Conservation (phyloP, 2,113 vertebrate genomes). For the Malaclemys terrapin region DNA sequence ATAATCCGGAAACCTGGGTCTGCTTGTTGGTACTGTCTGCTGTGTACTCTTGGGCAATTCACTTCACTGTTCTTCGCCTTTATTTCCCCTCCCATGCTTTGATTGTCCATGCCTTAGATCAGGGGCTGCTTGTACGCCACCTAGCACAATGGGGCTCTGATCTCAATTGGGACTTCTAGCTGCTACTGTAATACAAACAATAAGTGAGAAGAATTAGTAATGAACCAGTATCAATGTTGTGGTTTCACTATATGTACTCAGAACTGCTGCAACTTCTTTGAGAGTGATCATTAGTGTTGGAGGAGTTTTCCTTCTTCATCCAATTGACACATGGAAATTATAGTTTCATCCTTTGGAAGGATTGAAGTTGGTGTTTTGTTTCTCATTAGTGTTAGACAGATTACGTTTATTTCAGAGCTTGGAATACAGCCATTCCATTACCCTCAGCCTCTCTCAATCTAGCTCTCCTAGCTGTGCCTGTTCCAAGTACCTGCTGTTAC, state of each 20-base stretch:
- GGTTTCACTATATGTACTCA: not conserved
- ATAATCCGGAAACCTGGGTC: not conserved
- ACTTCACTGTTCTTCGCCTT: not conserved
- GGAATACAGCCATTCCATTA: slow-evolving; percentile 65
- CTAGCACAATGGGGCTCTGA: accelerated
- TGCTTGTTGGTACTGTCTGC: not conserved
- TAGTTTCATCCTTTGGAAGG: slow-evolving; percentile 37
- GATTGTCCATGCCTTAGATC: not conserved
- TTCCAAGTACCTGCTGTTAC: slow-evolving; percentile 59
- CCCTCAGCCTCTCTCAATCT: slow-evolving; percentile 9
- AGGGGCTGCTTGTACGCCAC: not conserved
- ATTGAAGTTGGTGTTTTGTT: slow-evolving; percentile 57
- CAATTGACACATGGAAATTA: slow-evolving; percentile 30
- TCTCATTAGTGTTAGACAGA: slow-evolving; percentile 61
- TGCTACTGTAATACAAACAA: not conserved
- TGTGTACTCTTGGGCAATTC: not conserved
- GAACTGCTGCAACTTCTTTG: not conserved
- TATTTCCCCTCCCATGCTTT: not conserved
- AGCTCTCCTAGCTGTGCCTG: slow-evolving; percentile 46
- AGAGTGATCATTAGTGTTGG: not conserved
- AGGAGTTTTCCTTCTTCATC: not conserved
- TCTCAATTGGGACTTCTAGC: not conserved
- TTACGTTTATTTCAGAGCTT: slow-evolving; percentile 58
- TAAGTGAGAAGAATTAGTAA: not conserved
- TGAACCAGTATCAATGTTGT: not conserved